Conservation (phyloP, 2,888 invertebrate genomes). For the Auanema freiburgensis region DNA sequence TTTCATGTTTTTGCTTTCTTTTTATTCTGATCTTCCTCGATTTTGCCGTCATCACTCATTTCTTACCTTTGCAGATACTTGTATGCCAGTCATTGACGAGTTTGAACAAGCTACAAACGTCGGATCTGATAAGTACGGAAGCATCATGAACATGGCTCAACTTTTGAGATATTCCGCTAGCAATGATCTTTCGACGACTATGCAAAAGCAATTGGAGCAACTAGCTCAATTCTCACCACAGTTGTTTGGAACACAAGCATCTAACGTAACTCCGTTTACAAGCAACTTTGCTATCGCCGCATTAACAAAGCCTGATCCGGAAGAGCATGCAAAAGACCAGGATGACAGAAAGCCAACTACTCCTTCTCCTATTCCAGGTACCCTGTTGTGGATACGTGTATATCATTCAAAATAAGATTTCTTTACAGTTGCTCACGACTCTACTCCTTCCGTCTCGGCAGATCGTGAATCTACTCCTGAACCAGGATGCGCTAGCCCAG, state of each 20-base stretch:
- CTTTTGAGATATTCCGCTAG: conserved; percentile 22
- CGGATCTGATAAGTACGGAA: too few species aligned
- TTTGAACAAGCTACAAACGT: too few species aligned
- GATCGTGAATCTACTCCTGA: conserved; percentile 38
- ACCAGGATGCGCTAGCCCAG: conserved; percentile 49
- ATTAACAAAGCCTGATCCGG: conserved; percentile 34
- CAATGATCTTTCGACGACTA: conserved; percentile 19
- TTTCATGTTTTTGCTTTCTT: too few species aligned
- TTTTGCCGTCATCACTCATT: too few species aligned
- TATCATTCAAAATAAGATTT: conserved; percentile 3
- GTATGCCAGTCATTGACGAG: too few species aligned
- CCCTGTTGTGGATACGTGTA: neutral
- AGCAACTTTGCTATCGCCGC: conserved; percentile 37
- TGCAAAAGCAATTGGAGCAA: conserved; percentile 38
- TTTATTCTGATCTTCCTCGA: too few species aligned
- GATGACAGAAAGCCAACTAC: neutral
- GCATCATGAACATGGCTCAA: conserved; percentile 31
- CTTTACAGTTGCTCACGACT: conserved; percentile 5
- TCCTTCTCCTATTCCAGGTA: neutral
- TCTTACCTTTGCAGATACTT: too few species aligned
- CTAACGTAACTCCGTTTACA: conserved; percentile 25
- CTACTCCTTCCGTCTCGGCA: conserved; percentile 31
- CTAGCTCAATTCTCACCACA: conserved; percentile 27
- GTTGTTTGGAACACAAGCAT: conserved; percentile 13
- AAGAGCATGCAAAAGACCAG: conserved; percentile 35